Evolutionary conservation across 2,888 invertebrate genomes (phyloP).

Genomic region (Mythimna loreyi): DNA sequence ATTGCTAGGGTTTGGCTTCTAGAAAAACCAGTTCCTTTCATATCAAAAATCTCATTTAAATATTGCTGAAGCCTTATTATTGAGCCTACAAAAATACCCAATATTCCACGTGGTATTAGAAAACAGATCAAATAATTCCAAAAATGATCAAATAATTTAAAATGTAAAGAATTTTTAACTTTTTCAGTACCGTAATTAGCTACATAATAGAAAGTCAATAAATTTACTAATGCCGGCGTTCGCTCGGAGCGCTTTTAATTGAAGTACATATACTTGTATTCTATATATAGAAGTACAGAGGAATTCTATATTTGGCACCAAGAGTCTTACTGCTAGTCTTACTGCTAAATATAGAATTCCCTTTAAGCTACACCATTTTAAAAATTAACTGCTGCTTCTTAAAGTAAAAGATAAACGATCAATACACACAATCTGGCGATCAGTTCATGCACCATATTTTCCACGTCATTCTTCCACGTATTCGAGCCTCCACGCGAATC

Average conservation of each 20-base stretch:
- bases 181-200: no score
- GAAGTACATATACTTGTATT: no score
- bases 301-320: no score
- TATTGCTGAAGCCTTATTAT: no score
- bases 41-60: no score
- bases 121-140: background rate
- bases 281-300: no score
- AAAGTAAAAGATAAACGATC: slow-evolving; percentile 30
- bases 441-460: slow-evolving; percentile 24
- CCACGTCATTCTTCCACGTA: slow-evolving; percentile 44
- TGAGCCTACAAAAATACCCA: background rate
- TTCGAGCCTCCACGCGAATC: slow-evolving; percentile 50
- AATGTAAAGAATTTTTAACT: background rate
- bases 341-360: background rate
- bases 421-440: slow-evolving; percentile 15
- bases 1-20: background rate
- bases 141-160: background rate
- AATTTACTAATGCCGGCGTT: no score
- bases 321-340: no score
- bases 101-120: background rate
- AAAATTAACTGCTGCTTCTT: background rate
- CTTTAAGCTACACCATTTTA: background rate
- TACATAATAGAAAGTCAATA: no score
- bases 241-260: no score
- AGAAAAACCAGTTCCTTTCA: background rate